A percentile compares a stretch with the other conserved stretches of the same genome.
These are phyloP conservation scores for Trichomycterus rosablanca DNA, from an alignment of 2,113 vertebrate species.

Conservation along the genomic window DNA sequence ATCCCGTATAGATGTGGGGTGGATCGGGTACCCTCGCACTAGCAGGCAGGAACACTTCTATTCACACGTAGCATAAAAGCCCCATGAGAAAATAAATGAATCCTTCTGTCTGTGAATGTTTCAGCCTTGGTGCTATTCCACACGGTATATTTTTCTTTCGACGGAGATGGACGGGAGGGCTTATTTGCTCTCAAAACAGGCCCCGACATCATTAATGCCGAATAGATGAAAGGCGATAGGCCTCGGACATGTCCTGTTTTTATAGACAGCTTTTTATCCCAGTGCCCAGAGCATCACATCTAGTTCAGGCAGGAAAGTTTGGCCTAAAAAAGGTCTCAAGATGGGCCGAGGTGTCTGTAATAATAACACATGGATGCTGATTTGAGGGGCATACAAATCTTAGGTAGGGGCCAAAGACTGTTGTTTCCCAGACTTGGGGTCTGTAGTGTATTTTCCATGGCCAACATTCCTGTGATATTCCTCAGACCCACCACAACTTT, in stretches of 20 bases:
- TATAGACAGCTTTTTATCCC: conserved; percentile 48
- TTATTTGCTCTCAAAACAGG: conserved; percentile 57
- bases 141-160: conserved; percentile 43
- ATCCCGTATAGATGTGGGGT: conserved; percentile 42
- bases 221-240: conserved; percentile 58
- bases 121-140: conserved; percentile 44
- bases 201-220: conserved; percentile 56
- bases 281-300: no score
- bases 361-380: no score
- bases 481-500: no score
- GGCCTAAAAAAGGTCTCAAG: no score
- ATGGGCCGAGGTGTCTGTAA: no score
- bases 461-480: no score
- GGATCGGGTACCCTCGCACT: conserved; percentile 10
- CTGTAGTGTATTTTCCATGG: no score
- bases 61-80: conserved; percentile 43
- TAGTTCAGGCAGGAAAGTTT: no score
- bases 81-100: conserved; percentile 58
- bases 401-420: no score
- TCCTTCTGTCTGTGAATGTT: conserved; percentile 39
- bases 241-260: conserved; percentile 52
- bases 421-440: no score
- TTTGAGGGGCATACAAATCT: no score
- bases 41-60: not conserved
- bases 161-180: conserved; percentile 43